Percentiles rank a stretch among this genome's conserved stretches.
These are phyloP conservation scores for Ctenochaetus hawaiiensis DNA, from an alignment of 2,797 vertebrate species.

Conservation along the genomic window DNA sequence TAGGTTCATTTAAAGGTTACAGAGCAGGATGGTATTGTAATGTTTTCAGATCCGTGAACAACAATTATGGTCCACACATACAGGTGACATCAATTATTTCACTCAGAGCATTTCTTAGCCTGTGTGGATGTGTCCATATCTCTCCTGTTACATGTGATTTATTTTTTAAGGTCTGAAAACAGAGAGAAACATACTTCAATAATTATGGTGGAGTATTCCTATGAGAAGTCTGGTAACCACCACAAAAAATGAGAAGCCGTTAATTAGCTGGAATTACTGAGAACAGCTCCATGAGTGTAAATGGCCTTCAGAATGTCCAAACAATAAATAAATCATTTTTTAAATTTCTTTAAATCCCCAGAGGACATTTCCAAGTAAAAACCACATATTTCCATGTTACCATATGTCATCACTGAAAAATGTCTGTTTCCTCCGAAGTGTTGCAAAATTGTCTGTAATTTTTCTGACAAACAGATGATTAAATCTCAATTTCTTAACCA, in stretches of 20 bases:
- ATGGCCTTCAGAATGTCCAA: slow-evolving; percentile 24
- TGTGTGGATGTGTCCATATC: background rate
- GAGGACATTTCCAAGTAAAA: background rate
- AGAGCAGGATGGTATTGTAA: slow-evolving; percentile 8
- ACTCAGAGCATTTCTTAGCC: background rate
- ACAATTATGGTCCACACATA: slow-evolving; percentile 3
- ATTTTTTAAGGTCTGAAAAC: too few species aligned
- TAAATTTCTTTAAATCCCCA: background rate
- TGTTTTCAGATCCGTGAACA: slow-evolving; percentile 7
- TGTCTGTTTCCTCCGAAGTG: background rate
- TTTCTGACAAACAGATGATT: background rate
- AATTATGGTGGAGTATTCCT: background rate
- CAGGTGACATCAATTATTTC: background rate
- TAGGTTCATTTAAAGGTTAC: slow-evolving; percentile 26
- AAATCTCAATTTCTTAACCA: background rate
- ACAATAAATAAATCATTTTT: slow-evolving; percentile 72
- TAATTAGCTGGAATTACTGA: slow-evolving; percentile 6
- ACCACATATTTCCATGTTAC: background rate
- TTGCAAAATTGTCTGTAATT: background rate
- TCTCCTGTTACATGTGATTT: background rate
- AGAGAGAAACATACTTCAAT: background rate
- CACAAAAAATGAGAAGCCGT: background rate
- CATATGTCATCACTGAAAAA: background rate
- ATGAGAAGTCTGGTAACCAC: background rate
- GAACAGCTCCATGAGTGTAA: background rate